Percentiles rank a stretch among this genome's conserved stretches.
Evolutionary conservation across 2,888 invertebrate species (phyloP).

Genomic region (Cyrtodaria siliqua): DNA sequence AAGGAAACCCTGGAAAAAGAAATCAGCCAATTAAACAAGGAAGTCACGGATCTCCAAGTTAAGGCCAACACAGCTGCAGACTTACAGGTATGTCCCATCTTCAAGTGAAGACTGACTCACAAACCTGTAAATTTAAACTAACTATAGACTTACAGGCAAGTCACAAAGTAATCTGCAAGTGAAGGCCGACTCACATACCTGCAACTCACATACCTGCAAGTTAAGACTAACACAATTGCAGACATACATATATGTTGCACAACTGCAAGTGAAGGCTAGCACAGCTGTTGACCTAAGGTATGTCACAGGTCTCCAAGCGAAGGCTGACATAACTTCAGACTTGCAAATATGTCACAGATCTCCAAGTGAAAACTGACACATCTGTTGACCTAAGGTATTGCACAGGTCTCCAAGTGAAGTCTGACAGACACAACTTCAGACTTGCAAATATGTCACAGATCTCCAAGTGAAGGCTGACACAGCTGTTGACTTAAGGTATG

Average conservation of each 20-base stretch:
- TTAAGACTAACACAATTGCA: conserved; percentile 21
- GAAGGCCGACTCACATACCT: not conserved
- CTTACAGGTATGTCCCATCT: conserved; percentile 20
- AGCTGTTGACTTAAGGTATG: conserved; percentile 27
- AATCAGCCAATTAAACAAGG: conserved; percentile 45
- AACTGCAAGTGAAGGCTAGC: conserved; percentile 34
- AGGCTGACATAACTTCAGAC: not conserved
- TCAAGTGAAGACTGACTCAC: too few relatives aligned
- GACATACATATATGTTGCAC: conserved; percentile 41
- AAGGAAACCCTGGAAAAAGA: conserved; percentile 60
- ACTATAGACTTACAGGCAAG: too few relatives aligned
- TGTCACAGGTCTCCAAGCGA: conserved; percentile 37
- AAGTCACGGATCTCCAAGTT: conserved; percentile 42
- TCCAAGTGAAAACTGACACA: conserved; percentile 28
- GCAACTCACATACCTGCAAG: too few relatives aligned
- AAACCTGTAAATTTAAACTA: too few relatives aligned
- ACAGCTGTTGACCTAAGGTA: conserved; percentile 27
- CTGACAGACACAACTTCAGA: conserved; percentile 6
- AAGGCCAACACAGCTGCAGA: conserved; percentile 4
- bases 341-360: conserved; percentile 37
- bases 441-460: conserved; percentile 35
- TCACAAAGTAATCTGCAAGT: conserved; percentile 43
- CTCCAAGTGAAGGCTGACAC: conserved; percentile 29
- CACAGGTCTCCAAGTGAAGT: conserved; percentile 35
- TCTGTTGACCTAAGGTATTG: conserved; percentile 9